Evolutionary conservation across 2,797 vertebrate genomes (phyloP).

Genomic region (Platalea minor): DNA sequence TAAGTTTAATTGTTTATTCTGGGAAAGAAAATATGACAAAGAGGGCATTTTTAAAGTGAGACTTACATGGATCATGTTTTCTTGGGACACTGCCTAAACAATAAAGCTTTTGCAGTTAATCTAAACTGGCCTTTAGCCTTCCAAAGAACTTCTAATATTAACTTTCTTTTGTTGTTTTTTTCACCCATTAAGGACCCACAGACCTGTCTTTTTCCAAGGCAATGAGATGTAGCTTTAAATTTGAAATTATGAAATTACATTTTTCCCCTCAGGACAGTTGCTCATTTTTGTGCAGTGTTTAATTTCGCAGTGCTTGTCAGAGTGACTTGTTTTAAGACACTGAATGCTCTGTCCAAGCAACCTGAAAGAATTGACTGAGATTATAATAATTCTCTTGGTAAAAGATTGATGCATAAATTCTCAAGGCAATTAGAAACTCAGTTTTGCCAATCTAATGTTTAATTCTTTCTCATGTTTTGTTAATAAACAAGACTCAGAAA

Average conservation of each 20-base stretch:
- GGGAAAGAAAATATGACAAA: background rate
- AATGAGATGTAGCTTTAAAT: background rate
- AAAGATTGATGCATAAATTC: background rate
- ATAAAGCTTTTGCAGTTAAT: background rate
- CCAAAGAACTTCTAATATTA: background rate
- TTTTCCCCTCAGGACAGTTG: background rate
- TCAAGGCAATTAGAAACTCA: background rate
- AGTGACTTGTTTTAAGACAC: background rate
- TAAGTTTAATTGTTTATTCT: background rate
- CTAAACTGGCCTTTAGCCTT: background rate
- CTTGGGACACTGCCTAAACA: background rate
- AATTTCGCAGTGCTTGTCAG: background rate
- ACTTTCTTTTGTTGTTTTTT: background rate
- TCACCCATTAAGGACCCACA: background rate
- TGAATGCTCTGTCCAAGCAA: background rate
- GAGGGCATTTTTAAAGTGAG: background rate
- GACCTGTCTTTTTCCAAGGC: background rate
- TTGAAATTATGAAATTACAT: background rate
- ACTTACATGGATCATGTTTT: background rate
- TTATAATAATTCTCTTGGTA: background rate
- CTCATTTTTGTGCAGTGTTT: background rate
- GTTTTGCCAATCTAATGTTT: background rate
- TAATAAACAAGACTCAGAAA: background rate
- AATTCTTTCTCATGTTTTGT: slow-evolving; percentile 1
- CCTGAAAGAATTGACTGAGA: background rate